Base-by-base conservation (phyloP, 2,797 vertebrate genomes). In the Eutrigla gurnardus region DNA sequence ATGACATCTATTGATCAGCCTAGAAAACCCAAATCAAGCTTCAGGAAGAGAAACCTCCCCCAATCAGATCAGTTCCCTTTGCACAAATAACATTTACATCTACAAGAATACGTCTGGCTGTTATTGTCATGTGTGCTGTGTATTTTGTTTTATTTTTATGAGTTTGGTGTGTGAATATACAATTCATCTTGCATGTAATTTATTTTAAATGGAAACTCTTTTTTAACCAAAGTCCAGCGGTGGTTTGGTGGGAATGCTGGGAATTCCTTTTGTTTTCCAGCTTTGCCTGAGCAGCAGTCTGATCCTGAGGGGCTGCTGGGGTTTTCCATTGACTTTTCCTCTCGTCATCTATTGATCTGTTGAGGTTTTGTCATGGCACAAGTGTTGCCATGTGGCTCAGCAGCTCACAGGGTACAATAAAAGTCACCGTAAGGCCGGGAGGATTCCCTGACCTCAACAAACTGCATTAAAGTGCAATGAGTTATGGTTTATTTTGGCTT, bases 1-100 rank as follows among this genome's bases (percentile, higher is more conserved):
- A 82, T 89, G 87, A 87, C 90, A 88, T 63, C 5, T 92, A 94
- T 93, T 87, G 92, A 93, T 94, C 86, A 85, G 78, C 88, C 88
- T 73, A 71, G 75, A 86, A 91, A 42, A 86, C 69, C 69, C 37
- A 77, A 72, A 77, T 62, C 43, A 3, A 52, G 70, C 54, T 63
- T 9, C 17, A 65, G 61, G 62, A 5, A 47, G 73, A 63, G 32
- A 54, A 59, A 59, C 32, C 3, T 9, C 40, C 55, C 25, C 74
- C 75, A 84, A 25, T 25, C 25, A 18, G 53, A 37, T 57, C 42
- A 37, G 7, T 17, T 55, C 46, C 7, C 0, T 7, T 6, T 9
- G 40, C 35, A 3, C 36, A 7, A 1, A 32, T 40, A 14, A 60
- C 33, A 10, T 11, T 8, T 9, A 12, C 9, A 46, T 46, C 17